phyloP scores from a whole-genome alignment of 2,888 invertebrate genomes.

The Platycheirus albimanus region DNA sequence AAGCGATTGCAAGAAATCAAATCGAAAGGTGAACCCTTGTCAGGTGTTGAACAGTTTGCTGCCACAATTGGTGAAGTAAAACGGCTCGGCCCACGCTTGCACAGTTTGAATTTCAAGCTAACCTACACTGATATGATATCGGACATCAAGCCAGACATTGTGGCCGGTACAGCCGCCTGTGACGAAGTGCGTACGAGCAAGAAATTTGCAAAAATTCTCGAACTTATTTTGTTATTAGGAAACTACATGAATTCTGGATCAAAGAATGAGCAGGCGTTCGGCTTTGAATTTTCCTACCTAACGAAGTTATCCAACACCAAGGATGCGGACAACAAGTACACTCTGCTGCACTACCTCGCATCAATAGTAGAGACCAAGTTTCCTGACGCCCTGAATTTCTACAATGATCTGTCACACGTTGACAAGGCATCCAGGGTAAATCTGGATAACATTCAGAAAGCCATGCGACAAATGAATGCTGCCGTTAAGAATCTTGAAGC shows the following conservation, averaged over 20 bases:
- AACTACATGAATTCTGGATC: conserved; percentile 99
- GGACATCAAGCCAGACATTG: conserved; percentile 88
- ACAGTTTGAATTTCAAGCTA: conserved; percentile 95
- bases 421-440: conserved; percentile 95
- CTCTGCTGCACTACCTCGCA: conserved; percentile 95
- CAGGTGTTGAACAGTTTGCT: conserved; percentile 97
- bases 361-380: conserved; percentile 94
- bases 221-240: conserved; percentile 94
- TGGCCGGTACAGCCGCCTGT: conserved; percentile 97
- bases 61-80: conserved; percentile 95
- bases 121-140: conserved; percentile 92
- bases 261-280: conserved; percentile 95
- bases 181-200: conserved; percentile 95
- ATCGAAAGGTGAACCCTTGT: conserved; percentile 89
- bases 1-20: conserved; percentile 92
- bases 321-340: conserved; percentile 95
- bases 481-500: conserved; percentile 94
- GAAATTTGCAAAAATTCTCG: conserved; percentile 95
- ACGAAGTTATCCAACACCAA: conserved; percentile 96
- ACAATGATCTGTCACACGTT: conserved; percentile 94
- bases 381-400: conserved; percentile 91
- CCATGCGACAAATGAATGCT: conserved; percentile 92
- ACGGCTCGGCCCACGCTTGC: conserved; percentile 91
- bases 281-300: conserved; percentile 97
- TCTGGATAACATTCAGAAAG: conserved; percentile 91